A percentile compares a stretch with the other conserved stretches of the same genome.
These are phyloP conservation scores for Pherbina coryleti DNA, from an alignment of 2,888 invertebrate genomes.

Conservation along the genomic window DNA sequence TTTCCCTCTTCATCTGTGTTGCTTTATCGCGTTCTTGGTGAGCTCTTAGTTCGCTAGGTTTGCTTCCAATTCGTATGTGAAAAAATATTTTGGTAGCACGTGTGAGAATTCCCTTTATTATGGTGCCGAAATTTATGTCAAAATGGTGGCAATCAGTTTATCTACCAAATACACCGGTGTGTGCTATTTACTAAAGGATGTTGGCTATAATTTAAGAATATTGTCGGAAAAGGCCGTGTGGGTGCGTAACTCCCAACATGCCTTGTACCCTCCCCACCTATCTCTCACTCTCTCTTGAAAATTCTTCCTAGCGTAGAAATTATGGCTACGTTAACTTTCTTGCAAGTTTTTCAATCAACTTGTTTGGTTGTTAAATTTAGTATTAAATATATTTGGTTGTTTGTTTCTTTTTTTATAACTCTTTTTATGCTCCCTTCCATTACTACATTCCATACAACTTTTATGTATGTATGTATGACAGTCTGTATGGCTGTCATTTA, in stretches of 20 bases:
- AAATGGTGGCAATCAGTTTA: neutral
- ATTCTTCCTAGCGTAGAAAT: no score
- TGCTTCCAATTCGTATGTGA: neutral
- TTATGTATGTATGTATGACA: no score
- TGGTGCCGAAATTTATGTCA: neutral
- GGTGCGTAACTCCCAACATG: neutral
- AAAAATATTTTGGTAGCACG: slow-evolving; percentile 17
- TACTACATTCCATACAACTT: no score
- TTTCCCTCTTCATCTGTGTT: slow-evolving; percentile 49
- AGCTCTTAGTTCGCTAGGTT: neutral
- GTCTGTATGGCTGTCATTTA: no score
- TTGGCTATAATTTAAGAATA: neutral
- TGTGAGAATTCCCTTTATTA: slow-evolving; percentile 14
- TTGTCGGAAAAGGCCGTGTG: neutral
- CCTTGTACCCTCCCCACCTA: no score
- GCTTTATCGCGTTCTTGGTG: neutral
- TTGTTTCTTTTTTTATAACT: no score
- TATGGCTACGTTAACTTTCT: no score
- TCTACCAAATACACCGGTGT: neutral
- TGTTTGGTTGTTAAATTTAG: no score
- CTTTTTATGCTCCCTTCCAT: no score
- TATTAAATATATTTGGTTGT: no score
- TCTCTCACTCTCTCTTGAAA: neutral
- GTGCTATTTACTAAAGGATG: neutral
- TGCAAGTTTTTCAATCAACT: no score